phyloP scores from a whole-genome alignment of 2,113 vertebrate species.

The Rhynchopsitta pachyrhyncha region DNA sequence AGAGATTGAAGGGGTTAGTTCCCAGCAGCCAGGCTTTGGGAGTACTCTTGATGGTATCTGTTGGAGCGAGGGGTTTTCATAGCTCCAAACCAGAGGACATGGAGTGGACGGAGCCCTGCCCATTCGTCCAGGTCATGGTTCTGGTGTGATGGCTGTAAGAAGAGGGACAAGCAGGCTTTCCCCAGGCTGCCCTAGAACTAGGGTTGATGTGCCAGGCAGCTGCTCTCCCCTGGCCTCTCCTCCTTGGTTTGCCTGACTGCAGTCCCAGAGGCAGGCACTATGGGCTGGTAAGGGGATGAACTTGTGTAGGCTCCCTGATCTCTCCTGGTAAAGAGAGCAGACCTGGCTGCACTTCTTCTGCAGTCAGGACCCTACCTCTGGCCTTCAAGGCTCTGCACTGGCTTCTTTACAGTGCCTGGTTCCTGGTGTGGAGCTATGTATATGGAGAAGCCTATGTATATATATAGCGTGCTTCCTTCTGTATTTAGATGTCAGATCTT shows the following conservation, averaged over 20 bases:
- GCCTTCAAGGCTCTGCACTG: background rate
- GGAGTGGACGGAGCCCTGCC: background rate
- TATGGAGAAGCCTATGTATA: fast-evolving
- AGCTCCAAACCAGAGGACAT: background rate
- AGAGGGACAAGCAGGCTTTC: background rate
- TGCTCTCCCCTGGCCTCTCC: background rate
- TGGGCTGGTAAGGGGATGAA: background rate
- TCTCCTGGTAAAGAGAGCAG: background rate
- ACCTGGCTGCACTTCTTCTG: background rate
- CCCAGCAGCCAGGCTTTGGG: background rate
- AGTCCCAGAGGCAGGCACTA: too few relatives aligned
- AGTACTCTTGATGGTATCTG: background rate
- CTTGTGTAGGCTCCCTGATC: background rate
- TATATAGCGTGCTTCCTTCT: background rate
- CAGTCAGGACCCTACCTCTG: background rate
- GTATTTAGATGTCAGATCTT: background rate
- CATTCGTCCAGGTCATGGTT: background rate
- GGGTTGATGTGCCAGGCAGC: background rate
- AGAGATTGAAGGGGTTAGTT: background rate
- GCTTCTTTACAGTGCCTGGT: background rate
- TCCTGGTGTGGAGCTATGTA: background rate
- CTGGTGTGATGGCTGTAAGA: background rate
- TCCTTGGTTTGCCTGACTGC: background rate
- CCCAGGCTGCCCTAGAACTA: background rate
- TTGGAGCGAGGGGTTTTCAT: background rate